Evolutionary conservation across 1,140 invertebrate species (phyloP).

Genomic region (Phymastichus coffea): DNA sequence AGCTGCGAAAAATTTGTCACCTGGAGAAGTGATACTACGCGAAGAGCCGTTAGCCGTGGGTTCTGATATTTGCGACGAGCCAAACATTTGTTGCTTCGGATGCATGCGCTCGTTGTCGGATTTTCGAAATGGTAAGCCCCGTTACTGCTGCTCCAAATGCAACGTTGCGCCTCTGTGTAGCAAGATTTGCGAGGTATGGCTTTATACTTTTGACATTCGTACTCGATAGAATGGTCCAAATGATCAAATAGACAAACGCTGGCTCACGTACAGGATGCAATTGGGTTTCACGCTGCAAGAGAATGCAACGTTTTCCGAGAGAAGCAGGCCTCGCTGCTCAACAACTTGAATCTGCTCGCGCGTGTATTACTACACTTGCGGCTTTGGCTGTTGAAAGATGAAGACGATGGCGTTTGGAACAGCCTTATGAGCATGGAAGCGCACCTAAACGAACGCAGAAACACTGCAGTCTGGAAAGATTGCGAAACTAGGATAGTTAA

Average conservation of each 20-base stretch:
- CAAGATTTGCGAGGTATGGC: conserved; percentile 47
- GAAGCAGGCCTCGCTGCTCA: conserved; percentile 43
- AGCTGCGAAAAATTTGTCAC: conserved; percentile 60
- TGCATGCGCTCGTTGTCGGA: conserved; percentile 58
- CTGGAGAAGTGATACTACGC: conserved; percentile 63
- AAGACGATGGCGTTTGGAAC: conserved; percentile 55
- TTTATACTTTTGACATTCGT: too few species aligned
- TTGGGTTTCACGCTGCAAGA: conserved; percentile 46
- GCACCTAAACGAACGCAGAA: conserved; percentile 58
- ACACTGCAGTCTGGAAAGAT: conserved; percentile 55
- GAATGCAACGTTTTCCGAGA: conserved; percentile 59
- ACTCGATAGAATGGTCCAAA: too few species aligned
- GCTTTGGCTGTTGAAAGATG: conserved; percentile 57
- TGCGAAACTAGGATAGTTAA: conserved; percentile 57
- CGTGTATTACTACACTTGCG: conserved; percentile 58
- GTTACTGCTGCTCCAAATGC: conserved; percentile 55
- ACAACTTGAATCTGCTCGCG: conserved; percentile 51
- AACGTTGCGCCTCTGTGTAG: conserved; percentile 61
- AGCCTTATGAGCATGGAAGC: conserved; percentile 59
- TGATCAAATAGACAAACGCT: too few species aligned
- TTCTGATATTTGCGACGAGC: conserved; percentile 51
- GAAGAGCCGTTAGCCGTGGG: conserved; percentile 64
- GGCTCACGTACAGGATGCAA: conserved; percentile 50
- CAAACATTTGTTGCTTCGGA: conserved; percentile 61
- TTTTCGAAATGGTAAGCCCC: conserved; percentile 27